phyloP scores from a whole-genome alignment of 2,888 invertebrate species.

The Cephus spinipes region DNA sequence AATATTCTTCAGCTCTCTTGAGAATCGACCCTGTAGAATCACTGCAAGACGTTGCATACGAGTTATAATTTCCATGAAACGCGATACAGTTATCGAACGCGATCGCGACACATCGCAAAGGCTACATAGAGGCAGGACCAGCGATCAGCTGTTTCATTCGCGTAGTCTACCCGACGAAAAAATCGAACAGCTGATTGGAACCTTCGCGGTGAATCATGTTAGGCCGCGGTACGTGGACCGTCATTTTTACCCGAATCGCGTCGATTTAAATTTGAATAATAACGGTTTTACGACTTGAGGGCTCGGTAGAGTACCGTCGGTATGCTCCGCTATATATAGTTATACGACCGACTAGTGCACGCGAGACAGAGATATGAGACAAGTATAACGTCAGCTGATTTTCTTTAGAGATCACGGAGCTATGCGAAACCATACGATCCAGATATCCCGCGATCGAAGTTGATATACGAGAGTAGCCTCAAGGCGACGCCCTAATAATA shows the following conservation, averaged over 20 bases:
- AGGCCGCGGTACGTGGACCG: background rate
- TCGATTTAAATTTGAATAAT: background rate
- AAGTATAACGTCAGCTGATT: background rate
- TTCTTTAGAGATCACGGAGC: background rate
- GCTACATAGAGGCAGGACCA: background rate
- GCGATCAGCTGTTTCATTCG: background rate
- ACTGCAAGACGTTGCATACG: background rate
- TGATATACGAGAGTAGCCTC: background rate
- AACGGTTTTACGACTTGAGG: background rate
- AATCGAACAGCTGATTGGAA: background rate
- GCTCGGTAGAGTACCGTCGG: background rate
- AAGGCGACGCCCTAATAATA: conserved; percentile 1
- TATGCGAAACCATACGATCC: background rate
- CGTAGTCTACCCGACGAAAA: background rate
- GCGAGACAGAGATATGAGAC: background rate
- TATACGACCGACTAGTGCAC: background rate
- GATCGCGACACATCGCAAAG: background rate
- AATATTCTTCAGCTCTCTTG: background rate
- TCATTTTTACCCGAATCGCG: background rate
- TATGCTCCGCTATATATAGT: background rate
- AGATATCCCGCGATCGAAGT: background rate
- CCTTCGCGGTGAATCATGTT: background rate
- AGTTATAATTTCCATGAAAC: background rate
- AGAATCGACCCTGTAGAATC: background rate
- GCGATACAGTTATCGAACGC: background rate